A percentile compares a stretch with the other conserved stretches of the same genome.
These are phyloP conservation scores for Drosophila limbata DNA, from an alignment of 2,888 invertebrate species.

Conservation along the genomic window DNA sequence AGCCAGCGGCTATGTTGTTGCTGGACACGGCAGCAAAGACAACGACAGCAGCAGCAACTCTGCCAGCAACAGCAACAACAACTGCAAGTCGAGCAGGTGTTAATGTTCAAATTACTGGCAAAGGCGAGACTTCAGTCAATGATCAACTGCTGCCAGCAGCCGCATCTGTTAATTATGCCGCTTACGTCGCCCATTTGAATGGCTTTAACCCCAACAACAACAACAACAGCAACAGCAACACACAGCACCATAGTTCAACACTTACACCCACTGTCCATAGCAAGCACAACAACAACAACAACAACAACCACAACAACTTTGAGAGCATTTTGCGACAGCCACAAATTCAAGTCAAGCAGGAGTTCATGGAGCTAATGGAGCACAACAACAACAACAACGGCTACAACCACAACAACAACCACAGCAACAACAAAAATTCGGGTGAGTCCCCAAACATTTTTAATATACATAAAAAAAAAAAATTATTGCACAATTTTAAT, in stretches of 20 bases:
- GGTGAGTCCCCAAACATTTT: constrained; percentile 19
- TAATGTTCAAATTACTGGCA: constrained; percentile 84
- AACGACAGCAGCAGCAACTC: constrained; percentile 27
- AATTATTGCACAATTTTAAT: too few species aligned
- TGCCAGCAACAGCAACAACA: constrained; percentile 51
- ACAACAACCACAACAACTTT: constrained; percentile 22
- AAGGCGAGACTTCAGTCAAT: constrained; percentile 72
- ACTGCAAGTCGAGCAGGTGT: constrained; percentile 77
- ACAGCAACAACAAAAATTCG: constrained; percentile 21
- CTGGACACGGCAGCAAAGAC: constrained; percentile 56
- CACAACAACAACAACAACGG: constrained; percentile 2
- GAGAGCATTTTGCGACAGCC: constrained; percentile 62
- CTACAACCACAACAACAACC: constrained; percentile 6
- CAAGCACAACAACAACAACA: constrained; percentile 13
- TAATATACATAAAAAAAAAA: too few species aligned
- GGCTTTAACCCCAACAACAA: constrained; percentile 60
- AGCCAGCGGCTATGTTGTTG: constrained; percentile 67
- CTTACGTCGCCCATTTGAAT: constrained; percentile 71
- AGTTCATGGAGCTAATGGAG: constrained; percentile 70
- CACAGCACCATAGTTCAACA: constrained; percentile 18
- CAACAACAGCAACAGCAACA: constrained; percentile 22
- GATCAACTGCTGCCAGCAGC: constrained; percentile 72
- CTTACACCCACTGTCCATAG: constrained; percentile 25
- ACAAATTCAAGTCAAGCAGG: constrained; percentile 79
- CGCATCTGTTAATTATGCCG: constrained; percentile 70